These are phyloP conservation scores for Diadema setosum DNA, from an alignment of 35 echinoderm and acorn worm species.

Conservation along the genomic window DNA sequence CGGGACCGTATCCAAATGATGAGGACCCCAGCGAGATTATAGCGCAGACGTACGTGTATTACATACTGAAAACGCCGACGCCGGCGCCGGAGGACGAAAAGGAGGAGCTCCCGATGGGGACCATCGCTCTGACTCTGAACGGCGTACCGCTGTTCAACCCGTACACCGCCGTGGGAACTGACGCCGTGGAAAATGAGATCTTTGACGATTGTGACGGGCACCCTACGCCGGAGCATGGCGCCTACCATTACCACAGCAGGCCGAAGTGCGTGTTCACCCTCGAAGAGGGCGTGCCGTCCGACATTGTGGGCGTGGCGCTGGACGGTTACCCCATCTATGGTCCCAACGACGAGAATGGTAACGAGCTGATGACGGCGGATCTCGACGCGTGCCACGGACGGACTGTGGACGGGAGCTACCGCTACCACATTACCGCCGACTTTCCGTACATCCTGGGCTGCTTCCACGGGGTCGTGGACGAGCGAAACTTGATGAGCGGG, in stretches of 20 bases:
- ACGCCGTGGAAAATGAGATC: conserved; percentile 36
- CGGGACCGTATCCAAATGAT: conserved; percentile 2
- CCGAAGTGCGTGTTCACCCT: conserved; percentile 54
- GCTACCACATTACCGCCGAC: conserved; percentile 82
- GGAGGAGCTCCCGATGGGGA: not conserved
- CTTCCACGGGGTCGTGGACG: conserved; percentile 45
- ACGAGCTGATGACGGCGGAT: conserved; percentile 45
- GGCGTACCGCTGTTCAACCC: conserved; percentile 53
- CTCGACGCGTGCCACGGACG: conserved; percentile 61
- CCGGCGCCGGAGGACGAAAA: not conserved
- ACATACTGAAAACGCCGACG: conserved; percentile 11
- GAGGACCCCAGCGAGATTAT: conserved; percentile 16
- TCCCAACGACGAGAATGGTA: conserved; percentile 61
- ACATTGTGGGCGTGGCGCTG: conserved; percentile 57
- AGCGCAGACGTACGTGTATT: conserved; percentile 13
- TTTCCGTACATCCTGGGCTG: conserved; percentile 95
- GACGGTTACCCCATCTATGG: conserved; percentile 87
- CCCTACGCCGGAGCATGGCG: conserved; percentile 16
- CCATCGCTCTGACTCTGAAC: conserved; percentile 49
- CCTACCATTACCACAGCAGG: conserved; percentile 85
- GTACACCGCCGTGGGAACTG: conserved; percentile 4
- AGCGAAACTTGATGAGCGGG: not conserved
- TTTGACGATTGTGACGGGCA: conserved; percentile 88
- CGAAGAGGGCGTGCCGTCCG: not conserved
- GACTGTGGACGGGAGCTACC: conserved; percentile 36